phyloP scores from a whole-genome alignment of 2,797 vertebrate species.

The Sparidentex hasta region DNA sequence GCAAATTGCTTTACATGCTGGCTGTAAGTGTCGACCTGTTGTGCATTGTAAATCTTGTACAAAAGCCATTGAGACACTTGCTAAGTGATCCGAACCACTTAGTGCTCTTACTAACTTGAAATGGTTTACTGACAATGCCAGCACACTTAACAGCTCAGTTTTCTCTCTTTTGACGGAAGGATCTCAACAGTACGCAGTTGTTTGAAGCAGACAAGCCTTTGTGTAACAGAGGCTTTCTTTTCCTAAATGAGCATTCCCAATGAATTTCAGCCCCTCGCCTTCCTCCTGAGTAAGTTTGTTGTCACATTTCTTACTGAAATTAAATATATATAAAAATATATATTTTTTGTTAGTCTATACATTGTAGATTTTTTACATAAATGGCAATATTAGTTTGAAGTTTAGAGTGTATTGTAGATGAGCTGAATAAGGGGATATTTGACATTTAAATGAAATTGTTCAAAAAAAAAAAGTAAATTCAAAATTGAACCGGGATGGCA shows the following conservation, averaged over 20 bases:
- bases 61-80: constrained; percentile 72
- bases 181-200: constrained; percentile 65
- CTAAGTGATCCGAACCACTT: constrained; percentile 61
- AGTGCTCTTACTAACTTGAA: constrained; percentile 66
- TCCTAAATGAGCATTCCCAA: constrained; percentile 84
- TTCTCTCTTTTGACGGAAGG: constrained; percentile 53
- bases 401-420: constrained; percentile 89
- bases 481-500: constrained; percentile 64
- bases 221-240: constrained; percentile 74
- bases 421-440: constrained; percentile 82
- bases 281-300: constrained; percentile 73
- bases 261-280: constrained; percentile 77
- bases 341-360: constrained; percentile 93
- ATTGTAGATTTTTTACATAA: constrained; percentile 92
- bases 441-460: constrained; percentile 80
- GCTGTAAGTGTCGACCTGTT: constrained; percentile 61
- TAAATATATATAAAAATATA: constrained; percentile 89
- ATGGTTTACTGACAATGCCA: constrained; percentile 75
- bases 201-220: constrained; percentile 72
- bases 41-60: constrained; percentile 65
- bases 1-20: constrained; percentile 87
- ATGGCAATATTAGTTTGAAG: constrained; percentile 89
- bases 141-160: constrained; percentile 66
- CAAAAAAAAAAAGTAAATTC: constrained; percentile 55
- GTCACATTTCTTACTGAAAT: constrained; percentile 76